Evolutionary conservation across 2,113 vertebrate genomes (phyloP).

Genomic region (Poeciliopsis retropinna): DNA sequence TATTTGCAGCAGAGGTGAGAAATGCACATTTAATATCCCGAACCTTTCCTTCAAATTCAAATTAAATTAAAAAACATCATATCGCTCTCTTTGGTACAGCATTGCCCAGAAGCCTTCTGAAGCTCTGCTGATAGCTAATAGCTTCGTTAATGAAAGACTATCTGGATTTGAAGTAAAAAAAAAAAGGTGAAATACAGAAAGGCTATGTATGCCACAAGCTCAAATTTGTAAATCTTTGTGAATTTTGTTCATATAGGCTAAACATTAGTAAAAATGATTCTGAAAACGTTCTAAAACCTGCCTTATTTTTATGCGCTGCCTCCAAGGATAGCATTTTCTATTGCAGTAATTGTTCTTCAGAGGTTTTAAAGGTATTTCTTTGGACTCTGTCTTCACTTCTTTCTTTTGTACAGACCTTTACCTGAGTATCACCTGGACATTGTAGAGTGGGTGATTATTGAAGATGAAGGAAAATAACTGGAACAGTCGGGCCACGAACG

Average conservation of each 20-base stretch:
- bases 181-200: neutral
- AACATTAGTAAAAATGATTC: neutral
- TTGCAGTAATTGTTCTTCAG: too few species aligned
- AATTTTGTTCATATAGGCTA: neutral
- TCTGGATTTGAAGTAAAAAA: neutral
- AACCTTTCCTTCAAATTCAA: neutral
- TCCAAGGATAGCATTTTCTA: too few species aligned
- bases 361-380: too few species aligned
- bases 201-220: neutral
- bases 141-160: neutral
- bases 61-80: constrained; percentile 2
- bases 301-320: too few species aligned
- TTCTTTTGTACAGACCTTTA: neutral
- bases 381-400: too few species aligned
- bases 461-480: neutral
- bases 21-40: neutral
- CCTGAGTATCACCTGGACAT: neutral
- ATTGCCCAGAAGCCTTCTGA: neutral
- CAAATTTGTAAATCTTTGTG: neutral
- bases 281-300: too few species aligned
- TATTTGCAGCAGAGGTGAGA: neutral
- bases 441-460: neutral
- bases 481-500: neutral
- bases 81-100: constrained; percentile 5
- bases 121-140: neutral